A percentile compares a stretch with the other conserved stretches of the same genome.
phyloP scores from a whole-genome alignment of 2,797 vertebrate species.

The Molossus molossus region DNA sequence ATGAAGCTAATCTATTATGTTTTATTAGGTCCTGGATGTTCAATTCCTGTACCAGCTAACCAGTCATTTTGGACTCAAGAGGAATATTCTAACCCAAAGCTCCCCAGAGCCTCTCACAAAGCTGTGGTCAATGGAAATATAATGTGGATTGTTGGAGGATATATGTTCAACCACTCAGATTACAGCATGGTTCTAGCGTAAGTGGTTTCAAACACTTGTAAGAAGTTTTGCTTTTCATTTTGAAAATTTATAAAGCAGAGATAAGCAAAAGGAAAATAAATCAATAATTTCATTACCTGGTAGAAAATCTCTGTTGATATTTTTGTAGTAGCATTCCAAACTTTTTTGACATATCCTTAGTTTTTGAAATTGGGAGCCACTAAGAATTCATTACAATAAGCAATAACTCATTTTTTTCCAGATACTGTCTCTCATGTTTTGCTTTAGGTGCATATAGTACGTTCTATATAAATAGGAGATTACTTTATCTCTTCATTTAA shows the following conservation, averaged over 20 bases:
- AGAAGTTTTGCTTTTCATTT: constrained; percentile 65
- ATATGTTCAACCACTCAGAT: constrained; percentile 97
- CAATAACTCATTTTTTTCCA: constrained; percentile 64
- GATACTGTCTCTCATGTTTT: constrained; percentile 54
- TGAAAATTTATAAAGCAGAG: constrained; percentile 45
- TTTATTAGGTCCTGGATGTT: constrained; percentile 95
- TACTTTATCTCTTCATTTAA: constrained; percentile 68
- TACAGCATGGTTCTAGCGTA: constrained; percentile 97
- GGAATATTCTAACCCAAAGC: constrained; percentile 91
- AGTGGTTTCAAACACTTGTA: constrained; percentile 87
- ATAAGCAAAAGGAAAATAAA: constrained; percentile 55
- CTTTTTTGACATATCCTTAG: background rate
- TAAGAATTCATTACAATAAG: constrained; percentile 35
- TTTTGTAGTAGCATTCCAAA: constrained; percentile 53
- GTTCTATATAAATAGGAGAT: constrained; percentile 21
- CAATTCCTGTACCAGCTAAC: constrained; percentile 94
- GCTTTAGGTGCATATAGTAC: background rate
- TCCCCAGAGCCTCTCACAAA: constrained; percentile 97
- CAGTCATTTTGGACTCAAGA: constrained; percentile 95
- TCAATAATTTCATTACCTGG: constrained; percentile 44
- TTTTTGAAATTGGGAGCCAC: constrained; percentile 55
- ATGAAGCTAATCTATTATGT: constrained; percentile 65
- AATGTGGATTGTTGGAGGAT: constrained; percentile 99
- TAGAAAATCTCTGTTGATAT: constrained; percentile 69
- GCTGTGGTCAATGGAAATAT: constrained; percentile 93